These are phyloP conservation scores for Rhodeus uyekii DNA, from an alignment of 2,797 vertebrate genomes.

Conservation along the genomic window DNA sequence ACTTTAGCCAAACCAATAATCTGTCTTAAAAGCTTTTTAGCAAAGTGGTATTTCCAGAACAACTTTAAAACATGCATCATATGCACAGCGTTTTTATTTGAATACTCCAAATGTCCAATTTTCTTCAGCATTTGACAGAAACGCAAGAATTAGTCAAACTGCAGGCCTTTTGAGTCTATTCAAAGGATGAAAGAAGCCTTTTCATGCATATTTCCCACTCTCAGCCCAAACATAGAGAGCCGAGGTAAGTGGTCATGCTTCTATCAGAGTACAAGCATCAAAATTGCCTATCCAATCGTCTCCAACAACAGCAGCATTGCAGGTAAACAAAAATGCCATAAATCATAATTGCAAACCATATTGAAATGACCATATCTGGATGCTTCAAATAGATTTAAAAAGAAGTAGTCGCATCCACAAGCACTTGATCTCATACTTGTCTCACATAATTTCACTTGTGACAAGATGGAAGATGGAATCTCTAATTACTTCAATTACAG, in stretches of 20 bases:
- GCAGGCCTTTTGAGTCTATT: constrained; percentile 30
- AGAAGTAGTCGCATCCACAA: neutral
- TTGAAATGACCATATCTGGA: constrained; percentile 13
- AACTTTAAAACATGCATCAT: neutral
- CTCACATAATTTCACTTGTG: constrained; percentile 37
- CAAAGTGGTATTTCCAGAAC: neutral
- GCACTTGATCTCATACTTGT: constrained; percentile 36
- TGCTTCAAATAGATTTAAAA: constrained; percentile 19
- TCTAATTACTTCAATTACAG: constrained; percentile 61
- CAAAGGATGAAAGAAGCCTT: constrained; percentile 20
- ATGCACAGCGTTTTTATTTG: neutral
- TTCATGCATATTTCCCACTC: constrained; percentile 31
- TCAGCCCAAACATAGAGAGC: constrained; percentile 5
- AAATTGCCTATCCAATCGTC: constrained; percentile 25
- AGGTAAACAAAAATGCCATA: constrained; percentile 14
- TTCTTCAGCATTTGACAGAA: neutral
- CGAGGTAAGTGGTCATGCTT: constrained; percentile 35
- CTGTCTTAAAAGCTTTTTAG: neutral
- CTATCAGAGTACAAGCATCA: constrained; percentile 33
- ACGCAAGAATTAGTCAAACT: constrained; percentile 44
- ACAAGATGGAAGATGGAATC: constrained; percentile 53
- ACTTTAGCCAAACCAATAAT: neutral
- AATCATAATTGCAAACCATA: constrained; percentile 27
- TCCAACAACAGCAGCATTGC: neutral
- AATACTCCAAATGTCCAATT: neutral